Evolutionary conservation across 2,888 invertebrate species (phyloP), one percentile per base, ranked within the genome.

Genomic region (Diarsia rubi): DNA sequence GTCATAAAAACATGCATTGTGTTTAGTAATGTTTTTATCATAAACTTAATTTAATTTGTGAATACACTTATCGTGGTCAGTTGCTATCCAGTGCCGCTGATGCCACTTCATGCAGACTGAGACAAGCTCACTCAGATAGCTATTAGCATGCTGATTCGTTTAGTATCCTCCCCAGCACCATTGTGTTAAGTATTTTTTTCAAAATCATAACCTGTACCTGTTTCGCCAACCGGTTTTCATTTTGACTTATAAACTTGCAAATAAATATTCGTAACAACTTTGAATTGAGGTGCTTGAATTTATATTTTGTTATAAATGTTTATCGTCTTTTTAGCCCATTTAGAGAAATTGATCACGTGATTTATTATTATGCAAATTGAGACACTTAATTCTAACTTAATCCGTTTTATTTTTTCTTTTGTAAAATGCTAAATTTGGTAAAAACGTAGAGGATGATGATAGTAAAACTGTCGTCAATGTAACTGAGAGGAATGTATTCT

Each of bases 201-300:
- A 62, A 70, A 80, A 74, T 71, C 59, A 47, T 21, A 49, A 42
- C 27, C 16, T 12, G 14, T 44, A 70, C 81, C 63, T 21, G 82
- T 81, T 69, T n/a, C n/a, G n/a, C 5, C 12, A 67, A 73, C 82
- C n/a, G 49, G 85, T 76, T 75, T 44, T 47, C 45, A 42, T 65
- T 80, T 72, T 72, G 67, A 27, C 59, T 68, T 68, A 31, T 64
- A 49, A 59, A 57, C 80, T 69, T 52, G 60, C 62, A 66, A 71
- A 74, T 66, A 74, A 60, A 74, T 59, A 71, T 65, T 44, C 52
- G 31, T 42, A 63, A 52, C 21, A 63, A 54, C 62, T 62, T 78
- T 80, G 62, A 54, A 54, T 47, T 49, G 31, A 62, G 62, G 37
- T 60, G 64, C n/a, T 52, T 71, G n/a, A 65, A 71, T 81, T 75